Conservation (phyloP, 1,140 invertebrate genomes). For the Pseudachorutes palmiensis region DNA sequence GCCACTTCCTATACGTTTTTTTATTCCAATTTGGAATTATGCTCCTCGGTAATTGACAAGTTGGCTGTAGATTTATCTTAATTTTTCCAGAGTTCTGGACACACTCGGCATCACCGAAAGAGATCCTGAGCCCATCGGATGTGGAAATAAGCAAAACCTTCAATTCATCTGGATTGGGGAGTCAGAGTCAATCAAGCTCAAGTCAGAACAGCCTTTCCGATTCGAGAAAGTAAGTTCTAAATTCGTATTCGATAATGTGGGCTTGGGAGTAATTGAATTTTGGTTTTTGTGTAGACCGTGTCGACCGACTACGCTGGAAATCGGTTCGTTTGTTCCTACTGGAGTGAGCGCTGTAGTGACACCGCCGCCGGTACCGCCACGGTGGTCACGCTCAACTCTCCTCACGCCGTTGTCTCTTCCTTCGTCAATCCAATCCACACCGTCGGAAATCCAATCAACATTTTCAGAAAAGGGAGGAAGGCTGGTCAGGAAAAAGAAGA, state of each 20-base stretch:
- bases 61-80: not conserved
- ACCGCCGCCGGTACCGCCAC: constrained; percentile 33
- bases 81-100: constrained; percentile 35
- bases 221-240: constrained; percentile 14
- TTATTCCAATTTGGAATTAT: not conserved
- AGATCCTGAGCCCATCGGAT: constrained; percentile 36
- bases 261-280: constrained; percentile 1
- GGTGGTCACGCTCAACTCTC: constrained; percentile 33
- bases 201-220: constrained; percentile 36
- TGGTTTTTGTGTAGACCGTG: constrained; percentile 19
- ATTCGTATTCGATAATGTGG: too few relatives aligned
- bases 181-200: constrained; percentile 37
- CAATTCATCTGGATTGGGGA: constrained; percentile 34
- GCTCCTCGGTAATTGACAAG: not conserved
- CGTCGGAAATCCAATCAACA: constrained; percentile 36
- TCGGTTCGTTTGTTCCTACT: constrained; percentile 16
- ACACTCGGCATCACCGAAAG: constrained; percentile 28
- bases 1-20: not conserved
- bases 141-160: constrained; percentile 35
- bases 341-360: constrained; percentile 21
- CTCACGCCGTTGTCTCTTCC: constrained; percentile 32
- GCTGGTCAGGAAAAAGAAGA: constrained; percentile 25
- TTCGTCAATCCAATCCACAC: constrained; percentile 35
- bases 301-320: constrained; percentile 31
- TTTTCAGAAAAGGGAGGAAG: constrained; percentile 34